Percentiles rank a stretch among this genome's conserved stretches.
Evolutionary conservation across 2,888 invertebrate genomes (phyloP).

Genomic region (Drosophila cognata): DNA sequence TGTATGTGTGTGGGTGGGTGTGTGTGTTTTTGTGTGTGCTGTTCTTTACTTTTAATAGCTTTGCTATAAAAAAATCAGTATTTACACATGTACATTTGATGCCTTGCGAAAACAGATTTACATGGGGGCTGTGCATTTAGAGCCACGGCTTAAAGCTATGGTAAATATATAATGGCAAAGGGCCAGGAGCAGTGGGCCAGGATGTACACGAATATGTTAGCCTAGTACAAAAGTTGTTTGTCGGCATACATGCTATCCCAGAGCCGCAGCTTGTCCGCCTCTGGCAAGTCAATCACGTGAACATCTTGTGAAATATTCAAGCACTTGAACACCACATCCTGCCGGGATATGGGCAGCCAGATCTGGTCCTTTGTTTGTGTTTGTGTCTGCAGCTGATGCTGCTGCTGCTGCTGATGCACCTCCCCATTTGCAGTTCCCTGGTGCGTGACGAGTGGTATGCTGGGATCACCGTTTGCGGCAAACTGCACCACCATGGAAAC

Average conservation of each 20-base stretch:
- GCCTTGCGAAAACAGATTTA: conserved; percentile 48
- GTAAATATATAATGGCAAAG: conserved; percentile 7
- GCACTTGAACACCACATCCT: conserved; percentile 80
- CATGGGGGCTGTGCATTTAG: conserved; percentile 57
- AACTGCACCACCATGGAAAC: conserved; percentile 82
- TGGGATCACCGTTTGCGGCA: conserved; percentile 83
- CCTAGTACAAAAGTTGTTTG: conserved; percentile 62
- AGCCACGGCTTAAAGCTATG: conserved; percentile 44
- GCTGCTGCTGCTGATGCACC: neutral
- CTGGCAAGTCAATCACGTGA: conserved; percentile 84
- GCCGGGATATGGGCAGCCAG: conserved; percentile 78
- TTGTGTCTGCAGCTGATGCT: conserved; percentile 5
- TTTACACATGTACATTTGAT: conserved; percentile 66
- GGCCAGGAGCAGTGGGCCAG: neutral
- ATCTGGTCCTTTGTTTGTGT: conserved; percentile 14
- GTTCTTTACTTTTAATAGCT: conserved; percentile 47
- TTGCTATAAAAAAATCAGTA: conserved; percentile 51
- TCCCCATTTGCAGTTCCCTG: conserved; percentile 39
- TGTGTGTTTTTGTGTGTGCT: conserved; percentile 11
- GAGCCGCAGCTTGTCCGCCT: conserved; percentile 81
- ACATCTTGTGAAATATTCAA: conserved; percentile 84
- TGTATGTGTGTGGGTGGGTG: neutral
- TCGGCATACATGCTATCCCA: conserved; percentile 83
- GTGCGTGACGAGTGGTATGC: conserved; percentile 61
- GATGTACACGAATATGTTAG: neutral